phyloP scores from a whole-genome alignment of 2,888 invertebrate species.

The Drosophila subsilvestris region DNA sequence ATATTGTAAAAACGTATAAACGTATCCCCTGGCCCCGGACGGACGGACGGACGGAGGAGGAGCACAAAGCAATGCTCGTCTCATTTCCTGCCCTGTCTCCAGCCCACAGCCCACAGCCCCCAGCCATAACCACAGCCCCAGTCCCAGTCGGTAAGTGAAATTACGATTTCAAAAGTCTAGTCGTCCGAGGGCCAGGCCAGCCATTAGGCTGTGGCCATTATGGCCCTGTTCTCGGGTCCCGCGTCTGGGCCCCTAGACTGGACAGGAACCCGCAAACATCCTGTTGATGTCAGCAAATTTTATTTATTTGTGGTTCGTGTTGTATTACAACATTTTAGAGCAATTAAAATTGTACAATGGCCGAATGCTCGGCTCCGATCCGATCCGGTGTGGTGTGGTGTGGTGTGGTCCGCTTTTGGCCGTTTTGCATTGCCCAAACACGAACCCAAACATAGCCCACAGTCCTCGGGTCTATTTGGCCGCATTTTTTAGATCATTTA shows the following conservation, averaged over 20 bases:
- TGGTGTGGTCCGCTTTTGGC: conserved; percentile 5
- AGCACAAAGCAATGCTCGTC: conserved; percentile 37
- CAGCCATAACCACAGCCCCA: background rate
- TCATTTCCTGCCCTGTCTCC: conserved; percentile 48
- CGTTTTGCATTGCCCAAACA: conserved; percentile 34
- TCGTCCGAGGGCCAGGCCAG: conserved; percentile 6
- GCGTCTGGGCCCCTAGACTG: conserved; percentile 13
- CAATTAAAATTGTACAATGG: conserved; percentile 75
- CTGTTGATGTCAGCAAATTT: conserved; percentile 78
- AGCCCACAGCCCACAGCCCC: conserved; percentile 1
- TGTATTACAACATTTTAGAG: conserved; percentile 76
- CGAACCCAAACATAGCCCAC: background rate
- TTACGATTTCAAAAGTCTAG: conserved; percentile 56
- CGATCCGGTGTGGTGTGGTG: background rate
- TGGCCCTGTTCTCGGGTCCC: conserved; percentile 2
- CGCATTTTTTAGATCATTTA: conserved; percentile 61
- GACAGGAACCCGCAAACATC: conserved; percentile 74
- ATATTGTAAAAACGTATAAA: conserved; percentile 59
- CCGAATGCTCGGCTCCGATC: conserved; percentile 6
- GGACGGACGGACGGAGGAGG: background rate
- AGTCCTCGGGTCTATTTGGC: conserved; percentile 41
- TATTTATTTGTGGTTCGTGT: conserved; percentile 77
- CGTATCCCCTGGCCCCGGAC: conserved; percentile 22
- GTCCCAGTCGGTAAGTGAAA: conserved; percentile 28
- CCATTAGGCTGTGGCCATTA: conserved; percentile 42